phyloP scores from a whole-genome alignment of 2,888 invertebrate genomes.

The Graphium colonna region DNA sequence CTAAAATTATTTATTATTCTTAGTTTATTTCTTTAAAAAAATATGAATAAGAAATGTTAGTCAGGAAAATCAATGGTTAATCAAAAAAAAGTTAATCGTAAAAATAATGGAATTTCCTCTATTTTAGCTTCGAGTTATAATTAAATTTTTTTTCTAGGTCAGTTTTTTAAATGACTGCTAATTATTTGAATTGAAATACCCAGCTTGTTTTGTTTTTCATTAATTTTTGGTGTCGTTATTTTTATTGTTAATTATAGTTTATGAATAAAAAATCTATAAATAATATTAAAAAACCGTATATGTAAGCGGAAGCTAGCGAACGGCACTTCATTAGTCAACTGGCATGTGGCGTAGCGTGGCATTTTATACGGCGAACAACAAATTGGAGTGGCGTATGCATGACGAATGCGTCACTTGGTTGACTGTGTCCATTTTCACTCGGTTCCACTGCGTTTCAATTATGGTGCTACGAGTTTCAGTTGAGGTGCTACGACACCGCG shows the following conservation, averaged over 20 bases:
- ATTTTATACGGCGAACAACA: slow-evolving; percentile 9
- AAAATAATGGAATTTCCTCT: too few species aligned
- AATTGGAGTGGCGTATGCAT: slow-evolving; percentile 12
- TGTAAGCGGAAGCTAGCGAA: neutral
- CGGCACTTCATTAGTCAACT: slow-evolving; percentile 5
- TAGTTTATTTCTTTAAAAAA: too few species aligned
- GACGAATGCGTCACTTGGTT: slow-evolving; percentile 12
- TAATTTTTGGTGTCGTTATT: too few species aligned
- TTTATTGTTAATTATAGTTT: too few species aligned
- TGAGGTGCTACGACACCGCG: too few species aligned
- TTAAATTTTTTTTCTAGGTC: too few species aligned
- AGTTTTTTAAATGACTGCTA: neutral
- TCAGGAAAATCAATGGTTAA: neutral
- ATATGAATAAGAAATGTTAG: too few species aligned
- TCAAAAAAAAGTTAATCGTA: too few species aligned
- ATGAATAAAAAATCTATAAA: neutral
- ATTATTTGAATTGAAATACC: too few species aligned
- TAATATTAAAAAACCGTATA: neutral
- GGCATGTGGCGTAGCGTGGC: neutral
- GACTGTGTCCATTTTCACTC: slow-evolving; percentile 7
- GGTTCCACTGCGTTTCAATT: neutral
- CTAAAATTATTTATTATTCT: neutral
- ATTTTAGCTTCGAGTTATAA: too few species aligned
- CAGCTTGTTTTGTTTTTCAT: too few species aligned
- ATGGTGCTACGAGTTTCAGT: neutral